Evolutionary conservation across 2,888 invertebrate genomes (phyloP), one percentile per base, ranked within the genome.

Genomic region (Chalcis sispes): DNA sequence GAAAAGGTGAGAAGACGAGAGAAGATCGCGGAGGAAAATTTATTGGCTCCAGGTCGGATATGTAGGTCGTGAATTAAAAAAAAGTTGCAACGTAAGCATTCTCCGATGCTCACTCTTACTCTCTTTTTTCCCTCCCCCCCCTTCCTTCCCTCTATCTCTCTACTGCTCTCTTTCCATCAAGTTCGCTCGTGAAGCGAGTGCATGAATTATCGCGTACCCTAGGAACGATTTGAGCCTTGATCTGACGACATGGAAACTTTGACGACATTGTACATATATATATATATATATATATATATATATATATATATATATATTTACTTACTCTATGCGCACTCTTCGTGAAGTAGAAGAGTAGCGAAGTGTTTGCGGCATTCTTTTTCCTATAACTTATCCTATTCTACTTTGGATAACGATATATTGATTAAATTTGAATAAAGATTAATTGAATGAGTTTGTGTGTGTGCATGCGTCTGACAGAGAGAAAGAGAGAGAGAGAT

Each of bases 31-130:
- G 18, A n/a, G 15, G 29, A 29, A 40, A 61, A 74, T 74, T 74
- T 62, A 74, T 74, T 52, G 46, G 56, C 62, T 61, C 18, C 5
- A n/a, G 36, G 29, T 13, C 20, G 54, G 48, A 59, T 54, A 74
- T 74, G 29, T 69, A 62, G 67, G 69, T 62, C 62, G 52, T 23
- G 61, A 36, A 46, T 52, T 54, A 54, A 67, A 67, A 74, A 67
- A 74, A 74, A 74, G 42, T 61, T 74, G 74, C 74, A 62, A 56
- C 54, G 74, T 62, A 74, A 74, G 74, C 67, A 56, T 69, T 69
- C 36, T 54, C 52, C 1, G 50, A 5, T 50, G 18, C 29, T 10
- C 36, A 1, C 40, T 36, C 61, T 46, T 3, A 1, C 27, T 27
- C 50, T 52, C 23, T 13, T 52, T 20, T 52, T 8, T 50, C 29